A percentile compares a stretch with the other conserved stretches of the same genome.
Evolutionary conservation across 92 coral and sea anemone species (phyloP).

Genomic region (Zoanthus gigantus): DNA sequence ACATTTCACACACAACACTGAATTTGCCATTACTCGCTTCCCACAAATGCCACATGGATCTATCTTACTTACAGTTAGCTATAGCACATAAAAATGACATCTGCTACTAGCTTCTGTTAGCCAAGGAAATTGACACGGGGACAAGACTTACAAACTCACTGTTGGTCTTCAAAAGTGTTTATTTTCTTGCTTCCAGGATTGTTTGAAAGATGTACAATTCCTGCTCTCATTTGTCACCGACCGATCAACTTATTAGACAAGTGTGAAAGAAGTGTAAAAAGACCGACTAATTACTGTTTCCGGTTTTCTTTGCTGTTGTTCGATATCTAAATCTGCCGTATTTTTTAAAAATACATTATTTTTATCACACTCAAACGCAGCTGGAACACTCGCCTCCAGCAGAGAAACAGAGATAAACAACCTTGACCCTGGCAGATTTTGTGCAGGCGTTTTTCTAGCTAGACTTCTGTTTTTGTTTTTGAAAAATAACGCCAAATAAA

Average conservation of each 20-base stretch:
- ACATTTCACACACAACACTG: too few species aligned
- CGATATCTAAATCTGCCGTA: background rate
- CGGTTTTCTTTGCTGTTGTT: constrained; percentile 24
- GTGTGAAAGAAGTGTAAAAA: constrained; percentile 16
- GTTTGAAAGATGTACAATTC: background rate
- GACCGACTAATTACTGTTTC: constrained; percentile 26
- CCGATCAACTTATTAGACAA: background rate
- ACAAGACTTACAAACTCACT: background rate
- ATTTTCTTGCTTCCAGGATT: background rate
- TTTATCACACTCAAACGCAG: constrained; percentile 5
- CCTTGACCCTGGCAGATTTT: too few species aligned
- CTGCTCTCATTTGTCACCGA: background rate
- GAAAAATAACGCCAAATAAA: too few species aligned
- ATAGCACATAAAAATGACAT: too few species aligned
- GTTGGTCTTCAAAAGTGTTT: background rate
- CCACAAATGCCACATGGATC: too few species aligned
- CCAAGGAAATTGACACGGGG: background rate
- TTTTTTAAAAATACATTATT: background rate
- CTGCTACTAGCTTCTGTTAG: background rate
- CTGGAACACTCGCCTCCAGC: constrained; percentile 30
- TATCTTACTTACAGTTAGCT: too few species aligned
- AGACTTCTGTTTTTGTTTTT: too few species aligned
- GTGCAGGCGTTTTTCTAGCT: too few species aligned
- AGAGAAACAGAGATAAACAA: constrained; percentile 11
- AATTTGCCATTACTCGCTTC: too few species aligned